Evolutionary conservation across 2,888 invertebrate genomes (phyloP).

Genomic region (Cephonodes hylas): DNA sequence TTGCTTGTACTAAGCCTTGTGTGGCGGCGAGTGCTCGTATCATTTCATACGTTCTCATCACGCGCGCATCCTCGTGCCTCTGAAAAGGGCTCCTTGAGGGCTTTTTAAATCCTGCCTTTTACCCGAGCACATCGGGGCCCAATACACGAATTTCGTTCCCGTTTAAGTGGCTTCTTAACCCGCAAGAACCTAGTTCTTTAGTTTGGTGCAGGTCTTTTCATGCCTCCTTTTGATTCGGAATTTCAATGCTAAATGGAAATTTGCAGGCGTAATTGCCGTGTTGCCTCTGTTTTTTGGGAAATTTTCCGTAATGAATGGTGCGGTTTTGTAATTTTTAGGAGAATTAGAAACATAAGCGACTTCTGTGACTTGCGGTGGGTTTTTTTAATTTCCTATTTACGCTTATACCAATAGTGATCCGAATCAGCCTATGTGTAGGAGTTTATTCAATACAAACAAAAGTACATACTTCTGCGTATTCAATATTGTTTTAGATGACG

Average conservation of each 20-base stretch:
- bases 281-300: neutral
- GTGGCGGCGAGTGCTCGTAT: neutral
- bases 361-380: no score
- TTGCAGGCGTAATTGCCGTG: neutral
- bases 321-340: neutral
- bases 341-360: no score
- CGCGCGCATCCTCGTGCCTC: neutral
- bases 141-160: neutral
- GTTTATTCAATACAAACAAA: no score
- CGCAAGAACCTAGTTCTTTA: neutral
- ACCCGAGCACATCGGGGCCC: neutral
- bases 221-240: neutral
- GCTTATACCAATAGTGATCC: no score
- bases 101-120: neutral
- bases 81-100: neutral
- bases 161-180: neutral
- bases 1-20: neutral
- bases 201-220: neutral
- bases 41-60: neutral
- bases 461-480: no score
- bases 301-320: neutral
- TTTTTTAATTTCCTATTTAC: no score
- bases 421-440: no score
- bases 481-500: no score
- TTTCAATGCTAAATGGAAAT: neutral